Evolutionary conservation across 2,797 vertebrate species (phyloP).

Genomic region (Threskiornis aethiopicus): DNA sequence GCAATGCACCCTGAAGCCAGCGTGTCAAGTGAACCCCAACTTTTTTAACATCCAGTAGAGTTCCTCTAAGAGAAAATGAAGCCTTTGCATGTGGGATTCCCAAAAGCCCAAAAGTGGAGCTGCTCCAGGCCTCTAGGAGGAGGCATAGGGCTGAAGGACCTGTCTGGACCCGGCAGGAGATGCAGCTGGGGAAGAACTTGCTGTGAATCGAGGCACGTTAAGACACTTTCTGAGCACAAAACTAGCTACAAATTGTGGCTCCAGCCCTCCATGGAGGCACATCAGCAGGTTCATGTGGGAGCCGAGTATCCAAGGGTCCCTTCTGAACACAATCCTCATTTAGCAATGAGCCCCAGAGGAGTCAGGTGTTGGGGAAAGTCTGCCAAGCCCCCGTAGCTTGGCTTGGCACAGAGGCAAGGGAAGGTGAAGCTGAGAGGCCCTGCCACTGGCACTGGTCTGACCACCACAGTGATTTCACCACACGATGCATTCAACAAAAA

Average conservation of each 20-base stretch:
- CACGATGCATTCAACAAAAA: neutral
- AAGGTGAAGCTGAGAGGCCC: neutral
- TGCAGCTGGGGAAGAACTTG: neutral
- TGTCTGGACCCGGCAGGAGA: neutral
- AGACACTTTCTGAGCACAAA: neutral
- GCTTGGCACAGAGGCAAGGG: neutral
- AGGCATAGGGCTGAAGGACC: neutral
- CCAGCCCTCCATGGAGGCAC: neutral
- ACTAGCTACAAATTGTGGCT: neutral
- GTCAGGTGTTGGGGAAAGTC: neutral
- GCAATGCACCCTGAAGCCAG: neutral
- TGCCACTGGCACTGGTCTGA: neutral
- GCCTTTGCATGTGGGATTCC: neutral
- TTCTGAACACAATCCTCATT: neutral
- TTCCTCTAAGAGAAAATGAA: neutral
- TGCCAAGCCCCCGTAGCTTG: neutral
- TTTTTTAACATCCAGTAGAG: neutral
- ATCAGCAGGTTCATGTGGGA: neutral
- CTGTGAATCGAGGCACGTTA: accelerated
- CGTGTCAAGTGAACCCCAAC: neutral
- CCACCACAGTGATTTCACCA: neutral
- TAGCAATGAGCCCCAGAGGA: neutral
- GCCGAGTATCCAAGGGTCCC: neutral
- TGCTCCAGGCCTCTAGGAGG: neutral
- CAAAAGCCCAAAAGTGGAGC: neutral